phyloP scores from a whole-genome alignment of 2,797 vertebrate species.

The Dermochelys coriacea region DNA sequence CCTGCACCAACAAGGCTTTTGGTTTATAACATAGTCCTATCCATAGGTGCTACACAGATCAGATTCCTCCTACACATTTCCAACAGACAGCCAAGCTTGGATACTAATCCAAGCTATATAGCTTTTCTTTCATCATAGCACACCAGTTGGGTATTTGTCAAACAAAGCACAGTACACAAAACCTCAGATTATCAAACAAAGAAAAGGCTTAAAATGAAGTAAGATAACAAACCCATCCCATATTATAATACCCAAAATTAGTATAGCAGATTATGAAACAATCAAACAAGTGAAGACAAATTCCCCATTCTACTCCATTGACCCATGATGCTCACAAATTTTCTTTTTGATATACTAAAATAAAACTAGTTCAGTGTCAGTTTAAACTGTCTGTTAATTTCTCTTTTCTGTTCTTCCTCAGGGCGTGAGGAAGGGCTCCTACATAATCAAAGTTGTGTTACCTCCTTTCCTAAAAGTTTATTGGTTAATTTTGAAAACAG shows the following conservation, averaged over 20 bases:
- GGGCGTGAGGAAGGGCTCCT: neutral
- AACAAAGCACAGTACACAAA: neutral
- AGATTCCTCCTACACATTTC: neutral
- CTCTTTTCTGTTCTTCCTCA: neutral
- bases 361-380: neutral
- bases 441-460: rapidly evolving
- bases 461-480: neutral
- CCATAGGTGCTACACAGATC: neutral
- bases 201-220: neutral
- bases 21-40: neutral
- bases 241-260: neutral
- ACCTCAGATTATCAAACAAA: neutral
- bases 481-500: neutral
- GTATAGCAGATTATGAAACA: neutral
- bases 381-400: neutral
- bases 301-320: neutral
- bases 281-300: neutral
- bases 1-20: too few species aligned
- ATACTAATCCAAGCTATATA: rapidly evolving
- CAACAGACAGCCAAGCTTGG: neutral
- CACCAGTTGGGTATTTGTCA: neutral
- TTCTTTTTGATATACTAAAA: neutral
- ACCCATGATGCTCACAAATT: neutral
- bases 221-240: neutral
- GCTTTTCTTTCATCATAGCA: neutral